phyloP scores from a whole-genome alignment of 2,888 invertebrate species.

The Eupithecia centaureata region DNA sequence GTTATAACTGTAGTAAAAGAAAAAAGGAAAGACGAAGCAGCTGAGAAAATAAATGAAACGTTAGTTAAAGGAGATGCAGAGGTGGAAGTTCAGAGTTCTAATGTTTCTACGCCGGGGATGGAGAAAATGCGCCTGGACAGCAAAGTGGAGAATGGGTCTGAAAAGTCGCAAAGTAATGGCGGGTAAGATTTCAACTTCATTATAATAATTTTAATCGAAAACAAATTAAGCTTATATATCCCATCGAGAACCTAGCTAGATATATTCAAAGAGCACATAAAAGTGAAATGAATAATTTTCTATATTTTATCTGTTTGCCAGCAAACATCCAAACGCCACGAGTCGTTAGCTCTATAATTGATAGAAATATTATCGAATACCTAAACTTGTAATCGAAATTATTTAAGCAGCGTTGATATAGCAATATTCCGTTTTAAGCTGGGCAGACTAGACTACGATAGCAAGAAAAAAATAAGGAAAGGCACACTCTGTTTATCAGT shows the following conservation, averaged over 20 bases:
- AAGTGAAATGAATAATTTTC: neutral
- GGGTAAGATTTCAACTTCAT: constrained; percentile 62
- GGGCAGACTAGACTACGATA: neutral
- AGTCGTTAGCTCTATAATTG: neutral
- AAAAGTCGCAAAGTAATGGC: constrained; percentile 77
- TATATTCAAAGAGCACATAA: neutral
- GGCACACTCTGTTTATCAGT: too few species aligned
- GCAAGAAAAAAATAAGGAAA: neutral
- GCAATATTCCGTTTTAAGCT: neutral
- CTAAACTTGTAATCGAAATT: neutral
- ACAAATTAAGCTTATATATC: neutral
- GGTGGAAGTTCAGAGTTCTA: constrained; percentile 85
- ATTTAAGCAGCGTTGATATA: neutral
- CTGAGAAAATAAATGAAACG: constrained; percentile 70
- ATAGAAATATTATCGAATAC: neutral
- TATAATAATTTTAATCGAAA: neutral
- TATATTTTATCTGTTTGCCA: neutral
- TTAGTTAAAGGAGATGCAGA: constrained; percentile 84
- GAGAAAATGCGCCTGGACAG: constrained; percentile 58
- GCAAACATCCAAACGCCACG: neutral
- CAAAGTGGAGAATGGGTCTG: constrained; percentile 65
- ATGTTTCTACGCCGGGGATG: constrained; percentile 71
- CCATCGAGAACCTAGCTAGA: neutral
- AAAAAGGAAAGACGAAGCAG: constrained; percentile 63
- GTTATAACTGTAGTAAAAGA: constrained; percentile 75